Base-by-base conservation (phyloP, 1,140 invertebrate genomes). In the Drosophila sucinea region DNA sequence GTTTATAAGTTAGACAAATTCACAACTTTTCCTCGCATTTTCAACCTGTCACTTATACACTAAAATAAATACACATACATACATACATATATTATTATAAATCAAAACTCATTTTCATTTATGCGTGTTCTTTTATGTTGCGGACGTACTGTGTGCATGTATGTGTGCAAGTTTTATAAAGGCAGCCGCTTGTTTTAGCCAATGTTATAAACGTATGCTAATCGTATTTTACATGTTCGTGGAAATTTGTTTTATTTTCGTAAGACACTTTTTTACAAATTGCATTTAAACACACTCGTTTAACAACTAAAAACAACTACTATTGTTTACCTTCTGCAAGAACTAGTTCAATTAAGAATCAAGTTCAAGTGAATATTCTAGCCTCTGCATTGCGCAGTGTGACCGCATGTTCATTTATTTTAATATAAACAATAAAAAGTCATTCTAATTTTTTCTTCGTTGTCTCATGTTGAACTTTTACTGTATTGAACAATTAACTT, bases 261-360 rank as follows among this genome's bases (percentile, higher is more conserved):
- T 8, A 27, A 3, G 8, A 51, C 44, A 23, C 23, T 27, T 51
- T 27, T 25, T 51, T 10, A 0, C 5, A 47, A 47, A 25, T 47
- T 47, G 11, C 8, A 6, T 27, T 51, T 27, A 10, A 8, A 51
- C 7, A 51, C 44, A 51, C 27, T 23, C 10, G 44, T 25, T 27
- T 7, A 27, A 25, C 8, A 51, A 47, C 23, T 10, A 27, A 25
- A 27, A 51, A 51, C 44, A 51, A 51, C 23, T 51, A 27, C 44
- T 51, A 51, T 51, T 51, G 44, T 51, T 51, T 51, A 51, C 44
- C 44, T 51, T 51, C 44, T 51, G 27, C 1, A 6, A 25, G 44
- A 51, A 51, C 44, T 51, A 51, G 44, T 51, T 51, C 44, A 51
- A 3, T 51, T 10, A 27, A 27, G 23, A 51, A 51, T 27, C 23